These are phyloP conservation scores for Conchocele bisecta DNA, from an alignment of 2,888 invertebrate genomes.

Conservation along the genomic window DNA sequence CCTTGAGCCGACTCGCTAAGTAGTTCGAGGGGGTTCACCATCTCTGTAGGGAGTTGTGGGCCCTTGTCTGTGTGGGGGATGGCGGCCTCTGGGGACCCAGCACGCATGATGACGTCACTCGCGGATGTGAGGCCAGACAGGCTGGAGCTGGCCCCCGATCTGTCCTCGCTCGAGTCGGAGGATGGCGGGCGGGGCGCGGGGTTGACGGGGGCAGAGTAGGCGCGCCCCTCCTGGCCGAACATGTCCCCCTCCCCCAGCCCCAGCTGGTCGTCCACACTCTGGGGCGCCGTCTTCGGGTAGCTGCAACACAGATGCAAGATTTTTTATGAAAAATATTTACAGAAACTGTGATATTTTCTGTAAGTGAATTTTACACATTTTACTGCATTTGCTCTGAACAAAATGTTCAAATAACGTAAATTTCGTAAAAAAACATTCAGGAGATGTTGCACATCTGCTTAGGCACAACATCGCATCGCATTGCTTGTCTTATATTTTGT, in stretches of 20 bases:
- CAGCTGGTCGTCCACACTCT: constrained; percentile 66
- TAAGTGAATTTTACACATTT: too few species aligned
- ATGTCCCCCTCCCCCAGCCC: constrained; percentile 57
- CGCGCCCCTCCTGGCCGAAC: constrained; percentile 51
- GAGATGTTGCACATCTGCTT: too few species aligned
- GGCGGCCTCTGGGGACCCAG: constrained; percentile 37
- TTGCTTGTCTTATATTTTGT: too few species aligned
- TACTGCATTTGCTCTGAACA: too few species aligned
- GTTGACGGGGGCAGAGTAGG: constrained; percentile 73
- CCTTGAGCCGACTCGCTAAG: constrained; percentile 68
- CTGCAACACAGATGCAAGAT: constrained; percentile 60
- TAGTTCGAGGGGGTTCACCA: constrained; percentile 73
- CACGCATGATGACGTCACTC: constrained; percentile 62
- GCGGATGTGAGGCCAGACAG: constrained; percentile 76
- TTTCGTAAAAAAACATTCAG: too few species aligned
- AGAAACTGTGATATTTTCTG: too few species aligned
- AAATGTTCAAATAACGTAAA: too few species aligned
- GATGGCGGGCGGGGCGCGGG: constrained; percentile 59
- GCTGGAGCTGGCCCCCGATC: constrained; percentile 65
- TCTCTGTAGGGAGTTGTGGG: constrained; percentile 68
- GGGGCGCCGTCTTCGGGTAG: constrained; percentile 76
- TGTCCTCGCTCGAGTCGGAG: constrained; percentile 73
- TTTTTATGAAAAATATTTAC: too few species aligned
- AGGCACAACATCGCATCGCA: too few species aligned
- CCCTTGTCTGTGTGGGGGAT: constrained; percentile 44